Base-by-base conservation (phyloP, 2,113 vertebrate genomes). In the Tylochromis polylepis region DNA sequence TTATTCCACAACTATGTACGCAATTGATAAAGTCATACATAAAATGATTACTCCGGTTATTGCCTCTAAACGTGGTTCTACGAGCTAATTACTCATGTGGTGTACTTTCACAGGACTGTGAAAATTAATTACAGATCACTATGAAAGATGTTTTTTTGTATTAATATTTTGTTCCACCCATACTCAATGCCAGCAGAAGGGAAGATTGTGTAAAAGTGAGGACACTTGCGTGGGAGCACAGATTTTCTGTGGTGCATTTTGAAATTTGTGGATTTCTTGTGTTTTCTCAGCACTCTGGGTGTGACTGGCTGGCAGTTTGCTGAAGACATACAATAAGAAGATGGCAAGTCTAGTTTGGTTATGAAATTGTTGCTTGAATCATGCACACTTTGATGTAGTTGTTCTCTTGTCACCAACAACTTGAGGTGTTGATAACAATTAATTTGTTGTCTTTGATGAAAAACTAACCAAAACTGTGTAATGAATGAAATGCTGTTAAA, bases 401-500 rank as follows among this genome's bases (percentile, higher is more conserved):
- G 11, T 57, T 75, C 70, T 49, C 22, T 75, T 75, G 43, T 29
- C 4, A 24, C 15, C 81, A 84, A 34, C 59, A 65, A 67, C 62
- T 84, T 8, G 24, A 70, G 59, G 65, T 81, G 51, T 85, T 62
- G 31, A 62, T 36, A 18, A 62, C 59, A 7, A 36, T 36, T 36
- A 36, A 57, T 86, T 56, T 82, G 46, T 77, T 84, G 77, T 49
- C 83, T 51, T 43, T 72, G n/a, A n/a, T 79, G 1, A 29, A 75
- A 46, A 75, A 75, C 24, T 41, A 75, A 49, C 24, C 70, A 87
- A 75, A 41, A 14, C 65, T 3, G 27, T 18, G 31, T 36, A 91
- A 77, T 67, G 56, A n/a, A 81, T 55, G 29, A 36, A 38, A 41
- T 79, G 67, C 43, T 53, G 51, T 90, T 86, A 82, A 89, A 88